phyloP scores from a whole-genome alignment of 2,113 vertebrate species.

The Syrrhaptes paradoxus region DNA sequence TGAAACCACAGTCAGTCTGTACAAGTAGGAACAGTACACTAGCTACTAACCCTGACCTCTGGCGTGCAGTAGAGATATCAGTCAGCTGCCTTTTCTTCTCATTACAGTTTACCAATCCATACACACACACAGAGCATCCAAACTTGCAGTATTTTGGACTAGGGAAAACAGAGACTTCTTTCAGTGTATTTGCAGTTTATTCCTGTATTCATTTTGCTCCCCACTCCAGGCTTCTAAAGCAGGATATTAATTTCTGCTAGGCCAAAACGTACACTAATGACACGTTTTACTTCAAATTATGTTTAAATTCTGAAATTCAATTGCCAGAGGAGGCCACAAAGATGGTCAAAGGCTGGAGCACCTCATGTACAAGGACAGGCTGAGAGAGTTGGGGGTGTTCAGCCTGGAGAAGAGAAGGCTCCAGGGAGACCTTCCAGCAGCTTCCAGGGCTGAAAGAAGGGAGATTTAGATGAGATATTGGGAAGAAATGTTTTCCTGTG shows the following conservation, averaged over 20 bases:
- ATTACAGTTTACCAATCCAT: accelerated
- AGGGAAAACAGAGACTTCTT: not conserved
- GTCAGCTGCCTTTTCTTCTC: not conserved
- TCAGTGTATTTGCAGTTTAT: not conserved
- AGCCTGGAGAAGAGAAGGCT: too few relatives aligned
- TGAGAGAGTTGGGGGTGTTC: too few relatives aligned
- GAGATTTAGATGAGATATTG: too few relatives aligned
- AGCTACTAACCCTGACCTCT: not conserved
- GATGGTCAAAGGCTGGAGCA: too few relatives aligned
- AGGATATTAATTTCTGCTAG: not conserved
- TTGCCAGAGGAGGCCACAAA: not conserved
- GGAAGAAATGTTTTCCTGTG: too few relatives aligned
- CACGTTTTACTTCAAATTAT: not conserved
- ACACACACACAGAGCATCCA: not conserved
- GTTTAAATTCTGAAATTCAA: not conserved
- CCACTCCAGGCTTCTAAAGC: not conserved
- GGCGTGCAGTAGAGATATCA: not conserved
- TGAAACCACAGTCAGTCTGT: not conserved
- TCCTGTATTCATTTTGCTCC: not conserved
- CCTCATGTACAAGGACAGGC: too few relatives aligned
- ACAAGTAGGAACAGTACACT: not conserved
- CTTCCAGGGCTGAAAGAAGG: too few relatives aligned
- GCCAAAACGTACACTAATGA: not conserved
- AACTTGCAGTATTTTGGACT: not conserved
- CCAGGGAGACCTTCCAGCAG: too few relatives aligned